phyloP scores from a whole-genome alignment of 1,140 invertebrate genomes.

The Helicoverpa zea region DNA sequence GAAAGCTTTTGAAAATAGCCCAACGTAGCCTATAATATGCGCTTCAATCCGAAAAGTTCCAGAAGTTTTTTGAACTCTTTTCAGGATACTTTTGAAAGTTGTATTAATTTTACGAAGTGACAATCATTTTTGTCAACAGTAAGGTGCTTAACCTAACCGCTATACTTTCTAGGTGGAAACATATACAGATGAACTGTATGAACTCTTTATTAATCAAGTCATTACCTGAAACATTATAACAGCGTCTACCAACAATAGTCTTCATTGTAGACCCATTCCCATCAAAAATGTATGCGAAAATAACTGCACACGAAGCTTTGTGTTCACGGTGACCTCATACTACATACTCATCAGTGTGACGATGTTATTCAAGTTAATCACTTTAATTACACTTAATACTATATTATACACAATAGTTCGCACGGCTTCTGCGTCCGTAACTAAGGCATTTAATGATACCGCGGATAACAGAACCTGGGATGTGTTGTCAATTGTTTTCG shows the following conservation, averaged over 20 bases:
- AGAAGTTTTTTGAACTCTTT: background rate
- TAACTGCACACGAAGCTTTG: background rate
- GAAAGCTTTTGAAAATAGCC: background rate
- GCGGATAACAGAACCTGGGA: background rate
- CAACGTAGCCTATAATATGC: background rate
- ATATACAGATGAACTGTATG: too few species aligned
- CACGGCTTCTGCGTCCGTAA: slow-evolving; percentile 9
- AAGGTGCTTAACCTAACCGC: too few species aligned
- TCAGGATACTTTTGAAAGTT: background rate
- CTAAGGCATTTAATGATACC: slow-evolving; percentile 1
- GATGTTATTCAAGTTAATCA: slow-evolving; percentile 32
- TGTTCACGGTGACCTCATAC: slow-evolving; percentile 24
- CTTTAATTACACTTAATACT: slow-evolving; percentile 19
- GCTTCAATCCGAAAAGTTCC: background rate
- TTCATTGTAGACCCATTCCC: background rate
- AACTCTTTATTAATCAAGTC: too few species aligned
- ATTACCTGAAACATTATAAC: too few species aligned
- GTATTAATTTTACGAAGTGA: background rate
- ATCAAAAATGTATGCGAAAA: background rate
- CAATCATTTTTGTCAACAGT: too few species aligned
- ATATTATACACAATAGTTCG: slow-evolving; percentile 29
- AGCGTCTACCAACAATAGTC: background rate
- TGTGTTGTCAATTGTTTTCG: background rate
- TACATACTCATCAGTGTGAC: slow-evolving; percentile 3
- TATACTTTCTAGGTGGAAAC: too few species aligned